Base-by-base conservation (phyloP, 2,113 vertebrate genomes). In the Anarrhichthys ocellatus region DNA sequence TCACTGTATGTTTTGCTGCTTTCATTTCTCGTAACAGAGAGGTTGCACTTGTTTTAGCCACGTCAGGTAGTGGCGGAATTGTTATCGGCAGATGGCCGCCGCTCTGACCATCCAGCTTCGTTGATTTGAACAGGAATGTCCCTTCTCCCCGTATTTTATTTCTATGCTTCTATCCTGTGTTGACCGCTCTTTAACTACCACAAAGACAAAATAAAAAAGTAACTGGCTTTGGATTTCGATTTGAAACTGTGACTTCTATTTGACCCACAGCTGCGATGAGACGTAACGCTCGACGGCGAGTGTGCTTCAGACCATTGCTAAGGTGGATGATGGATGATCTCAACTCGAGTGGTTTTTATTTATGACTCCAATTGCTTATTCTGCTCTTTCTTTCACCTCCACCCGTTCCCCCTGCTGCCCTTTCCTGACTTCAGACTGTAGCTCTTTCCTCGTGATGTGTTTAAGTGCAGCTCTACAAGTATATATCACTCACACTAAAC, bases 401-500 rank as follows among this genome's bases (percentile, higher is more conserved):
- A 8, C 22, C 13, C 2, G 24, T 36, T 13, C 14, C n/a, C 61
- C 46, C 40, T 14, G 50, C 59, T 62, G 46, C 63, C 66, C 50
- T 27, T 38, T 65, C 46, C 22, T 67, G 61, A 29, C 54, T 50
- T 48, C 67, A 40, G 44, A 46, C 50, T 34, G 40, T 4, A 13
- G 18, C 61, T 34, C 40, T 17, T 8, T 61, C 54, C 36, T 29
- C n/a, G 3, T 71, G 70, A 52, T 78, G 73, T 66, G 27, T 84
- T 36, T 69, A 78, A 78, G 73, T 65, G 63, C 64, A 67, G 78
- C 34, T 71, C 78, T 14, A 13, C 74, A 34, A 78, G 85, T 78
- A 15, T 82, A n/a, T 29, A 84, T 87, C 84, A 79, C 80, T 86
- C 65, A 73, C 18, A 56, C 54, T 65, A 77, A 81, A 61, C 71